phyloP scores from a whole-genome alignment of 2,113 vertebrate species.

The Ophthalmolycus amberensis region DNA sequence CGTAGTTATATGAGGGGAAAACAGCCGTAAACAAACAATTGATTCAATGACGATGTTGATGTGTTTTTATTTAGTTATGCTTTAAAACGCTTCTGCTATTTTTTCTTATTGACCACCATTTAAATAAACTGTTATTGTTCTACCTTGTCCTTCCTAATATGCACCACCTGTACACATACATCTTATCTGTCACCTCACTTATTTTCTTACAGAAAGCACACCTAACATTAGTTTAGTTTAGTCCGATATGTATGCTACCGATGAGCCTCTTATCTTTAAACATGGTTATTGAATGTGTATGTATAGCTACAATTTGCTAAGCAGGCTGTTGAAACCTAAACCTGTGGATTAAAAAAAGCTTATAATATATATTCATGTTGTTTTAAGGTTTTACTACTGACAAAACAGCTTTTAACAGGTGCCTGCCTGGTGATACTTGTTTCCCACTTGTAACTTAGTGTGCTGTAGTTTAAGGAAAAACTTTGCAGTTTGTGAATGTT shows the following conservation, averaged over 20 bases:
- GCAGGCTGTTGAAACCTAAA: background rate
- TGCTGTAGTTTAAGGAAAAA: background rate
- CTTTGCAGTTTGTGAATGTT: constrained; percentile 1
- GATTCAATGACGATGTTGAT: background rate
- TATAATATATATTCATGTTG: background rate
- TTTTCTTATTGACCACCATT: background rate
- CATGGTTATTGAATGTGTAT: background rate
- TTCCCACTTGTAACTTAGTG: background rate
- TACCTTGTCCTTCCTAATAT: background rate
- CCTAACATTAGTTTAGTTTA: background rate
- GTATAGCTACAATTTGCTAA: background rate
- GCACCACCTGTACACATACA: background rate
- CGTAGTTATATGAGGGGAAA: background rate
- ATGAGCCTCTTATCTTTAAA: background rate
- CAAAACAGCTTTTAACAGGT: constrained; percentile 3
- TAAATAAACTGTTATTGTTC: background rate
- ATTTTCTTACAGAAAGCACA: background rate
- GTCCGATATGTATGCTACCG: no score
- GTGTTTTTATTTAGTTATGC: background rate
- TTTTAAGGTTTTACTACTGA: constrained; percentile 4
- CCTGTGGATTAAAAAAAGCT: background rate
- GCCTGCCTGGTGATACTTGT: background rate
- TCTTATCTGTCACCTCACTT: background rate
- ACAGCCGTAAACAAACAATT: background rate
- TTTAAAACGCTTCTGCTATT: background rate